Base-by-base conservation (phyloP, 1,140 invertebrate species). In the Homalodisca vitripennis region DNA sequence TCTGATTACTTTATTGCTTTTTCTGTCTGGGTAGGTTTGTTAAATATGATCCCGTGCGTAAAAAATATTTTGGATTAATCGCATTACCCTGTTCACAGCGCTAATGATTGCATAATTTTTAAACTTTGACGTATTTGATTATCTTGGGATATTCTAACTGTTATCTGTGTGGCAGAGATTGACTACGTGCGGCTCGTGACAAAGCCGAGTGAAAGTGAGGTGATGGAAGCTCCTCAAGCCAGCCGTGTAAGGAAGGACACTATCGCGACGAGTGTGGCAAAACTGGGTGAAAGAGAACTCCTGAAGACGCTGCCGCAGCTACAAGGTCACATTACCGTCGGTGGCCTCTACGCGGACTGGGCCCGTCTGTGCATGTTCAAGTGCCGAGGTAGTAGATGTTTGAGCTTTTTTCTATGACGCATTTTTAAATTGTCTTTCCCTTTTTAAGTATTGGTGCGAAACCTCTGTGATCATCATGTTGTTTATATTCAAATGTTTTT, bases 111-210 rank as follows among this genome's bases (percentile, higher is more conserved):
- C 10, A 46, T 12, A n/a, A 12, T 46, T 46, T 46, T 46, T 12
- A 46, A 46, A 46, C n/a, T 12, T 46, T 46, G n/a, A n/a, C n/a
- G n/a, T n/a, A n/a, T n/a, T n/a, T n/a, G n/a, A n/a, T n/a, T n/a
- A n/a, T n/a, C n/a, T n/a, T n/a, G n/a, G n/a, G n/a, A n/a, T n/a
- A n/a, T n/a, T n/a, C n/a, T n/a, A n/a, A n/a, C n/a, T n/a, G n/a
- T n/a, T n/a, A n/a, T n/a, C n/a, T n/a, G n/a, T n/a, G n/a, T n/a
- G n/a, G 17, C 34, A 73, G 72, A 69, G 14, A 70, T 73, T 34
- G 70, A 73, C 53, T 73, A 73, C 46, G 60, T 67, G 12, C 31
- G 63, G 41, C 31, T 73, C 13, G 66, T 70, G 27, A 48, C 66
- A 14, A 3, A 32, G 55, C 24, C 46, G 10, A n/a, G n/a, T n/a